Conservation (phyloP, 2,888 invertebrate genomes). For the Colletes collaris region DNA sequence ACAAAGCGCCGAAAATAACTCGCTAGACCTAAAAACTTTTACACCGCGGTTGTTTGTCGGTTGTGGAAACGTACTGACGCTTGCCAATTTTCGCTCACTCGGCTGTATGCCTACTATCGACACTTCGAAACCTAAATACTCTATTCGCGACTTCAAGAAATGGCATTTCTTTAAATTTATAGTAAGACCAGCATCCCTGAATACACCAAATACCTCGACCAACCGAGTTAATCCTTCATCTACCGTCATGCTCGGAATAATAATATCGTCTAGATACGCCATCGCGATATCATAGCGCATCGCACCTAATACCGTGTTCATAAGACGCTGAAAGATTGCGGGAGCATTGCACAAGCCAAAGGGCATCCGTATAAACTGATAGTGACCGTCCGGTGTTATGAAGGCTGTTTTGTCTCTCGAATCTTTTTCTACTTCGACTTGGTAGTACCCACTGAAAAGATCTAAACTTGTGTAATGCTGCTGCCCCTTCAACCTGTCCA, state of each 20-base stretch:
- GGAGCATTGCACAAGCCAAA: background rate
- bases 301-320: background rate
- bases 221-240: too few relatives aligned
- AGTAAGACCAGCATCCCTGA: background rate
- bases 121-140: background rate
- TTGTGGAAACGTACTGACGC: background rate
- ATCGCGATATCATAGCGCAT: background rate
- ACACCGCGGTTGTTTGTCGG: background rate
- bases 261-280: background rate
- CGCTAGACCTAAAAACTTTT: background rate
- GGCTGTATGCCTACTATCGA: background rate
- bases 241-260: too few relatives aligned
- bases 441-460: background rate
- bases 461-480: background rate
- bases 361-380: background rate
- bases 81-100: background rate
- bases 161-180: constrained; percentile 2
- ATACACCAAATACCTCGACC: background rate
- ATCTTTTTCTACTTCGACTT: too few relatives aligned
- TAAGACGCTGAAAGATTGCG: background rate
- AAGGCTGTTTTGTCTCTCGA: background rate
- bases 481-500: background rate
- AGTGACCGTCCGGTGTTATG: background rate
- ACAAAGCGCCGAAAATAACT: background rate
- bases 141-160: background rate